Conservation (phyloP, 2,797 vertebrate species). For the Pterois miles region DNA sequence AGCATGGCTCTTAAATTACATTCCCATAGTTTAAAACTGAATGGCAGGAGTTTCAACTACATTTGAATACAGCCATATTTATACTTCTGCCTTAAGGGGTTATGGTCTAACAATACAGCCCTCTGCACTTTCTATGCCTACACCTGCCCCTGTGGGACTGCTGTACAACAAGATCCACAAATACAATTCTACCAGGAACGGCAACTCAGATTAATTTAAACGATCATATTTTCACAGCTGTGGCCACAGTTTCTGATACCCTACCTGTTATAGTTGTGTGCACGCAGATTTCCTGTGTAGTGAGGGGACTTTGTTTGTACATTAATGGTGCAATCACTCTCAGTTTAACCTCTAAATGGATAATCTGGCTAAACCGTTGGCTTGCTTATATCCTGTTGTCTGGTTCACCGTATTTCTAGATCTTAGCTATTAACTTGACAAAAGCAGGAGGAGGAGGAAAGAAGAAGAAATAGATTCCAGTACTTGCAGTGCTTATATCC, state of each 20-base stretch:
- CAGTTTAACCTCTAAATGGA: background rate
- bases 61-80: constrained; percentile 21
- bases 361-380: background rate
- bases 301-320: background rate
- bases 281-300: background rate
- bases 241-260: background rate
- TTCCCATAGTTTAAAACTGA: constrained; percentile 21
- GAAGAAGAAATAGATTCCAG: background rate
- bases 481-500: background rate
- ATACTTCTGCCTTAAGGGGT: background rate
- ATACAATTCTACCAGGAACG: background rate
- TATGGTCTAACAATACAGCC: background rate
- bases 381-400: background rate
- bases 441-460: background rate
- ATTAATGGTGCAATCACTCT: background rate
- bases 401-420: background rate
- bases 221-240: background rate
- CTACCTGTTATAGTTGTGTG: background rate
- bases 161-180: background rate
- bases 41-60: constrained; percentile 19
- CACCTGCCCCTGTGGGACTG: background rate
- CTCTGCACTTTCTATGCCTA: background rate
- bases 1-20: constrained; percentile 7
- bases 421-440: background rate
- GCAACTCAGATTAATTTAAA: background rate